Evolutionary conservation across 2,113 vertebrate species (phyloP).

Genomic region (Nibea coibor): DNA sequence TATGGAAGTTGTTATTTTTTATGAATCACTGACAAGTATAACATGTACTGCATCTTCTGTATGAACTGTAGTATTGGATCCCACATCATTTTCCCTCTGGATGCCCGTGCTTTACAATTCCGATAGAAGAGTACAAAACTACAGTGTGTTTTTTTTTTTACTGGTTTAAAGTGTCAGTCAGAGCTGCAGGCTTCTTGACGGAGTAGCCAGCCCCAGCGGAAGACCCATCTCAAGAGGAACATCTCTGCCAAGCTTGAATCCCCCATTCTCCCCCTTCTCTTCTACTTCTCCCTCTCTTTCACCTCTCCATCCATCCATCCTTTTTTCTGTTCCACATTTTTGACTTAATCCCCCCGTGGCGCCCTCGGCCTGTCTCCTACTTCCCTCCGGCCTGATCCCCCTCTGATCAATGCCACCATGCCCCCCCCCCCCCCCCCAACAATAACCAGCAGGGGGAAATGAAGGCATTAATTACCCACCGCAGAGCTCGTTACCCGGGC

Average conservation of each 20-base stretch:
- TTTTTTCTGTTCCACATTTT: constrained; percentile 58
- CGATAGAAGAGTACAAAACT: constrained; percentile 39
- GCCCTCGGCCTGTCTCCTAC: constrained; percentile 58
- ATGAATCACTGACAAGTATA: constrained; percentile 32
- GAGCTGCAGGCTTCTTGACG: constrained; percentile 64
- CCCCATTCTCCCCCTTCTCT: constrained; percentile 44
- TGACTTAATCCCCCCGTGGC: constrained; percentile 63
- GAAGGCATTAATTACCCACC: constrained; percentile 80
- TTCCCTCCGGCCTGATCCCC: constrained; percentile 51
- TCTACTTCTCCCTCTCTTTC: constrained; percentile 19
- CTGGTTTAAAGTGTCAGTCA: constrained; percentile 65
- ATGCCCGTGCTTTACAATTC: constrained; percentile 46
- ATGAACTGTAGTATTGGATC: constrained; percentile 19
- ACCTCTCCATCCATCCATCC: constrained; percentile 34
- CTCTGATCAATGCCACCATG: constrained; percentile 67
- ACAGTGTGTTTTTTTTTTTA: constrained; percentile 61
- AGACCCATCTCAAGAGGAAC: constrained; percentile 62
- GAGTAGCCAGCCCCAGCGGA: constrained; percentile 64
- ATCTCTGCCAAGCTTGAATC: constrained; percentile 62
- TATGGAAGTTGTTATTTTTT: neutral
- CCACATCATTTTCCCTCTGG: constrained; percentile 26
- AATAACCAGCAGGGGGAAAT: constrained; percentile 51
- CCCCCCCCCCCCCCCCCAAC: constrained; percentile 1
- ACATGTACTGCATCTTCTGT: neutral
- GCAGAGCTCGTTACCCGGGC: constrained; percentile 76